Evolutionary conservation across 1,140 invertebrate genomes (phyloP), one percentile per base, ranked within the genome.

Genomic region (Hyphantria cunea): DNA sequence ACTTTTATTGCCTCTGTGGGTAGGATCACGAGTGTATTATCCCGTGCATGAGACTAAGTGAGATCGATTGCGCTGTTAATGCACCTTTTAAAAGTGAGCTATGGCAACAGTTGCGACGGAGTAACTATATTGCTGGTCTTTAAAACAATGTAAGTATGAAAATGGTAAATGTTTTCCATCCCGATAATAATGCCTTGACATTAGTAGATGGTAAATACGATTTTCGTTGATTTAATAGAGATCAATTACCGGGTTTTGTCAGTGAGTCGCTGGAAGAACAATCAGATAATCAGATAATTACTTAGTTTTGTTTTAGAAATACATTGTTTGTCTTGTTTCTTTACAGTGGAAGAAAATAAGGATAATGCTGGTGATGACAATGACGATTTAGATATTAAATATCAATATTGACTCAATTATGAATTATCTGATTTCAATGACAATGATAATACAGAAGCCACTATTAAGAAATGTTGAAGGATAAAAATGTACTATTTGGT

Each of bases 311-410:
- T 45, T n/a, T n/a, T 8, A 14, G 42, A 45, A 3, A 4, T 45
- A 7, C 42, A 45, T 45, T 45, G 42, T 14, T 45, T 15, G 14
- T 1, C 11, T 45, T 45, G 42, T 45, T 45, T 45, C n/a, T 45
- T 45, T 45, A 45, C 4, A 45, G 42, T 3, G n/a, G 42, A 12
- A 45, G n/a, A 14, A 45, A 45, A 45, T 12, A 14, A 45, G 42
- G 42, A 45, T 45, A 45, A 45, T 45, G 42, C 42, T 45, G 42
- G 13, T 45, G 42, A 45, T 45, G n/a, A 45, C n/a, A 8, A 45
- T 45, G 0, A 45, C 42, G 42, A 45, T 45, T 45, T 45, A 45
- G 42, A 45, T 45, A 45, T 45, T 45, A 9, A 45, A 45, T 45
- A 3, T 45, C 42, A 45, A 45, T 4, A 45, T 45, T 45, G 42